These are phyloP conservation scores for Ochropleura plecta DNA, from an alignment of 2,888 invertebrate genomes.

Conservation along the genomic window DNA sequence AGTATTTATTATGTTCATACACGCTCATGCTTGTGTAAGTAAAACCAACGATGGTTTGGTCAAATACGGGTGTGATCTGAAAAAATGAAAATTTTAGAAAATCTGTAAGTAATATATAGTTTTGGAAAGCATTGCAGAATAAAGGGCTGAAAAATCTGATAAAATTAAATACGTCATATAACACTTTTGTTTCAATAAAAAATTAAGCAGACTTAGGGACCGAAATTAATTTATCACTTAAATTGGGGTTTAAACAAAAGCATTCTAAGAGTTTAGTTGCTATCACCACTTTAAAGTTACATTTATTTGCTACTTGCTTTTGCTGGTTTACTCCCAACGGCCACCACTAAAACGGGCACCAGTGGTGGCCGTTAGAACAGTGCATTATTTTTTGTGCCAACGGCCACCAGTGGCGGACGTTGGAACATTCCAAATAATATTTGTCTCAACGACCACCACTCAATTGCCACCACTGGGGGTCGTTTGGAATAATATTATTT, in stretches of 20 bases:
- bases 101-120: background rate
- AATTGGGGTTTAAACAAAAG: background rate
- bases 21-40: slow-evolving; percentile 63
- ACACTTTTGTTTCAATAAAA: background rate
- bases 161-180: background rate
- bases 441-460: too few relatives aligned
- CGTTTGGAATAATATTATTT: too few relatives aligned
- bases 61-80: slow-evolving; percentile 30
- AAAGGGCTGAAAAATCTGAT: background rate
- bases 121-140: background rate
- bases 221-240: background rate
- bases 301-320: background rate
- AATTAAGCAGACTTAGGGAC: background rate
- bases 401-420: too few relatives aligned
- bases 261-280: background rate
- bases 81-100: slow-evolving; percentile 26
- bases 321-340: too few relatives aligned
- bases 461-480: too few relatives aligned
- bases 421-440: too few relatives aligned
- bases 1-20: slow-evolving; percentile 77
- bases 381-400: too few relatives aligned
- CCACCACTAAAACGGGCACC: too few relatives aligned
- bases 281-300: background rate
- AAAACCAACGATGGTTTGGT: slow-evolving; percentile 69
- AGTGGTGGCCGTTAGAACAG: too few relatives aligned